Base-by-base conservation (phyloP, 1,140 invertebrate genomes). In the Mesaphorura yosii region DNA sequence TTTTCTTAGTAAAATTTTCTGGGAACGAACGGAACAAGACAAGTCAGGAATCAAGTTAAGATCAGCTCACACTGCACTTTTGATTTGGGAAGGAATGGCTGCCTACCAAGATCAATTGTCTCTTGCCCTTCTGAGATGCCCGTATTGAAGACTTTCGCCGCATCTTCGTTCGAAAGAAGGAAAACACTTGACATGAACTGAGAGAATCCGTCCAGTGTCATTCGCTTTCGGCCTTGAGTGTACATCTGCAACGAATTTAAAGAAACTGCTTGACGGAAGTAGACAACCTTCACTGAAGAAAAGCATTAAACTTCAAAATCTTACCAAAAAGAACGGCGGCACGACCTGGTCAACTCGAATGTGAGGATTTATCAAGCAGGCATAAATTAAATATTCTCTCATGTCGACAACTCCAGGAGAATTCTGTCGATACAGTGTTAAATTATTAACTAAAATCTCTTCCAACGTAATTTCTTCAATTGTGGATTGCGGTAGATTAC, bases 261-360 rank as follows among this genome's bases (percentile, higher is more conserved):
- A 23, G 44, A 20, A 23, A 38, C 10, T 22, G n/a, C n/a, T n/a
- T n/a, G n/a, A n/a, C n/a, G n/a, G n/a, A n/a, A n/a, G n/a, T n/a
- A n/a, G n/a, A n/a, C n/a, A n/a, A n/a, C n/a, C n/a, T n/a, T n/a
- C n/a, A n/a, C n/a, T n/a, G n/a, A n/a, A n/a, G n/a, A 45, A 28
- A 7, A 28, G 10, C 19, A 15, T 14, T 20, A 31, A 29, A 5
- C 34, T 38, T 3, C 31, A 20, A 4, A 25, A 31, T 37, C 29
- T 44, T 37, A 60, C 59, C 41, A 42, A 20, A 47, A 60, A 60
- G 28, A 60, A 22, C 17, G 53, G 20, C 3, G 59, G 46, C 15
- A 48, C 34, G 15, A 60, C 23, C 40, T 25, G 34, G 19, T 53
- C 51, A 6, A 57, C 45, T 28, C 20, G 26, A 2, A 57, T 40